phyloP scores from a whole-genome alignment of 1,140 invertebrate genomes.

The Dinoponera quadriceps region DNA sequence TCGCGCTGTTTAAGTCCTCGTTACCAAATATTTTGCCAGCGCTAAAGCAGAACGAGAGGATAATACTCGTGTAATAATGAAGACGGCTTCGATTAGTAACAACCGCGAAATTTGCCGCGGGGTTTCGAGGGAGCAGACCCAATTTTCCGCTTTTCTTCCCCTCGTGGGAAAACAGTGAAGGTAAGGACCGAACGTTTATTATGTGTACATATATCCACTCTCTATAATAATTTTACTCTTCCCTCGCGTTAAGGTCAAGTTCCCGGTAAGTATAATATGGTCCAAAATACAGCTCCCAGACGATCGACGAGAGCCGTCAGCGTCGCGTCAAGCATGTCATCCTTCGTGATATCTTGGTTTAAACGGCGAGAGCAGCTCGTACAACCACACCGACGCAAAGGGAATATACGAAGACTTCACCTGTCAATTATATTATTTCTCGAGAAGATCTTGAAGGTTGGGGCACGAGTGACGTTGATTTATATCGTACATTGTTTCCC shows the following conservation, averaged over 20 bases:
- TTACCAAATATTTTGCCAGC: constrained; percentile 21
- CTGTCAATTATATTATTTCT: constrained; percentile 32
- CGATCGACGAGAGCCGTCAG: background rate
- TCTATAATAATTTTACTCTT: no score
- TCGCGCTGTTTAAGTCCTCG: constrained; percentile 20
- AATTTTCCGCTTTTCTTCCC: background rate
- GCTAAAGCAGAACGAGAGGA: background rate
- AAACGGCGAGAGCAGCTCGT: constrained; percentile 29
- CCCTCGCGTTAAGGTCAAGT: constrained; percentile 19
- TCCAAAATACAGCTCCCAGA: constrained; percentile 26
- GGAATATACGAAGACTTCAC: constrained; percentile 23
- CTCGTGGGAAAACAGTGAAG: no score
- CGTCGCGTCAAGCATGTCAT: constrained; percentile 3
- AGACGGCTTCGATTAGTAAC: background rate
- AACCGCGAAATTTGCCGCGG: background rate
- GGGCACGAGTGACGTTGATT: constrained; percentile 38
- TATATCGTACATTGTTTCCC: constrained; percentile 9
- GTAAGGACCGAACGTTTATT: no score
- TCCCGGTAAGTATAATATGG: constrained; percentile 54
- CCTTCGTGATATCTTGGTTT: background rate
- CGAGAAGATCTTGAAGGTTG: constrained; percentile 42
- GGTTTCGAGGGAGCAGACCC: background rate
- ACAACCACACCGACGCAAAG: constrained; percentile 12
- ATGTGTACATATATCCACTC: no score
- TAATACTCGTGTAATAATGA: background rate